phyloP scores from a whole-genome alignment of 1,140 invertebrate species.

The Callitettix versicolor region DNA sequence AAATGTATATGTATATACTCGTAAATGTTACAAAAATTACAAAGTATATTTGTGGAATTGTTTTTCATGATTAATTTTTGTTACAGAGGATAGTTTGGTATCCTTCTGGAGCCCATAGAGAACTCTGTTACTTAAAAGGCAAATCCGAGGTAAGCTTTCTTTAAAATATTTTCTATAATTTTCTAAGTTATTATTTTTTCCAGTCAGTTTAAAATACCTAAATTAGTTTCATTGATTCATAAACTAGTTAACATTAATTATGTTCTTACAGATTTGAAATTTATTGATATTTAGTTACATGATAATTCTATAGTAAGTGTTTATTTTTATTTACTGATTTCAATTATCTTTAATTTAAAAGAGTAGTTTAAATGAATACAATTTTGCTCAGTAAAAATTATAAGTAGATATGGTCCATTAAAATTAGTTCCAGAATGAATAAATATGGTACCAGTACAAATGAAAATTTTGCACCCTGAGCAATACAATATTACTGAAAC shows the following conservation, averaged over 20 bases:
- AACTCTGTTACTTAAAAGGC: slow-evolving; percentile 79
- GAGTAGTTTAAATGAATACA: not conserved
- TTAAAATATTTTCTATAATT: slow-evolving; percentile 6
- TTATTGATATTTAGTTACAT: not conserved
- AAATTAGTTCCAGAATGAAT: too few species aligned
- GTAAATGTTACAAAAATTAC: slow-evolving; percentile 7
- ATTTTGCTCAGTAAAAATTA: not conserved
- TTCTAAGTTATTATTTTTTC: not conserved
- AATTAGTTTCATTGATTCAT: not conserved
- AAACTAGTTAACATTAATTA: too few species aligned
- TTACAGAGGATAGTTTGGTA: slow-evolving; percentile 74
- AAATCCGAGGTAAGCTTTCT: slow-evolving; percentile 56
- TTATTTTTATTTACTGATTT: not conserved
- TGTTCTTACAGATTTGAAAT: too few species aligned
- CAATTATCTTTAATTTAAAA: not conserved
- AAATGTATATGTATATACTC: too few species aligned
- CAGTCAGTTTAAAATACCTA: not conserved
- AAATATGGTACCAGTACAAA: too few species aligned
- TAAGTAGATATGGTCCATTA: too few species aligned
- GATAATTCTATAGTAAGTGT: not conserved
- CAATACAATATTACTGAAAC: too few species aligned
- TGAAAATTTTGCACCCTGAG: too few species aligned
- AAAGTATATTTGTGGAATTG: slow-evolving; percentile 6
- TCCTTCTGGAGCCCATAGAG: slow-evolving; percentile 66
- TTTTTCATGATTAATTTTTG: slow-evolving; percentile 23